phyloP scores from a whole-genome alignment of 2,113 vertebrate species.

The Lophius piscatorius region DNA sequence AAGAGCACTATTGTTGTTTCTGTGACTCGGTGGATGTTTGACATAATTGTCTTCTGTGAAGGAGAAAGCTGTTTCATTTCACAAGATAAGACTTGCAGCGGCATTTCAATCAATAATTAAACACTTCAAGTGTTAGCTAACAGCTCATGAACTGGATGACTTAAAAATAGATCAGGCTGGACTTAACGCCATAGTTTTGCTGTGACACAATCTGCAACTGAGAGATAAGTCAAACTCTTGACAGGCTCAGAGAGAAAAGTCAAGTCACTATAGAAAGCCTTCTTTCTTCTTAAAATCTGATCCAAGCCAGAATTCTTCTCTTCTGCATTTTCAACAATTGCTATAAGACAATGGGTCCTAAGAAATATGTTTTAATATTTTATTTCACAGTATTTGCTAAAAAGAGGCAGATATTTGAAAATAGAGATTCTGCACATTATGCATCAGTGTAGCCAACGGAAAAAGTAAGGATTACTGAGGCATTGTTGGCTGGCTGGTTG shows the following conservation, averaged over 20 bases:
- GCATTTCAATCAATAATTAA: conserved; percentile 12
- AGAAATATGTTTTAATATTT: conserved; percentile 20
- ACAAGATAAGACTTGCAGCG: conserved; percentile 23
- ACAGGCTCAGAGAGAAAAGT: conserved; percentile 38
- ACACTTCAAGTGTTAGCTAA: conserved; percentile 26
- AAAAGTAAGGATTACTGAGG: conserved; percentile 36
- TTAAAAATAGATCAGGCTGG: conserved; percentile 13
- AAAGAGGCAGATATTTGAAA: conserved; percentile 45
- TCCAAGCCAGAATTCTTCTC: conserved; percentile 16
- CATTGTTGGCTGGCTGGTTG: conserved; percentile 43
- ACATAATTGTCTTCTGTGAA: not conserved
- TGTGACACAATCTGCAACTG: conserved; percentile 21
- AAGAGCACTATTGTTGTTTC: conserved; percentile 57
- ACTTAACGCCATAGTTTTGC: conserved; percentile 27
- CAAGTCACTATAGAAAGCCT: conserved; percentile 34
- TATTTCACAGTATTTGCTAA: conserved; percentile 43
- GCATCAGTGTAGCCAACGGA: conserved; percentile 21
- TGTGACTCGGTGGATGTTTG: conserved; percentile 36
- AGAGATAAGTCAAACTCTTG: conserved; percentile 44
- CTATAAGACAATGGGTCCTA: conserved; percentile 33
- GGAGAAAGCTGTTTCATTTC: conserved; percentile 14
- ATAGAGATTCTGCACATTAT: conserved; percentile 38
- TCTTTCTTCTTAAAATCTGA: conserved; percentile 42
- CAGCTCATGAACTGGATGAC: conserved; percentile 22
- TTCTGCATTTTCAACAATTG: conserved; percentile 41